A percentile compares a stretch with the other conserved stretches of the same genome.
Evolutionary conservation across 2,113 vertebrate genomes (phyloP).

Genomic region (Pycnonotus jocosus): DNA sequence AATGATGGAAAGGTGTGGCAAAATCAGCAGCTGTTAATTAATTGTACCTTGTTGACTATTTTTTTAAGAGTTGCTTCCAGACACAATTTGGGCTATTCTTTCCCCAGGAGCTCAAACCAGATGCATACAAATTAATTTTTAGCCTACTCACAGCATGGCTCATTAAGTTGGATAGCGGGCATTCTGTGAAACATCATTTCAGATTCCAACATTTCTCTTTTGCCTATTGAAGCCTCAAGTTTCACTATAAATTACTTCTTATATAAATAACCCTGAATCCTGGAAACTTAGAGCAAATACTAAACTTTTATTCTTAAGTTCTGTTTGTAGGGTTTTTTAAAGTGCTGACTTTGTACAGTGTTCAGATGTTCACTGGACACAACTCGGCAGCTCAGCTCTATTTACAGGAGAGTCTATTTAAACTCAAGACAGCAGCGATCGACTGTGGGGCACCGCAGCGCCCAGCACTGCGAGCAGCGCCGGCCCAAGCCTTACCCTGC

Average conservation of each 20-base stretch:
- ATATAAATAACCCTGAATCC: neutral
- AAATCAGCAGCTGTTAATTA: neutral
- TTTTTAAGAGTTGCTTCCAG: neutral
- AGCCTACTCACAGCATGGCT: neutral
- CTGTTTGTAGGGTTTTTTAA: neutral
- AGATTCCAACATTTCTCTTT: neutral
- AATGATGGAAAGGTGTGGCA: neutral
- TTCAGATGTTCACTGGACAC: neutral
- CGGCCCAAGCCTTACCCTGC: accelerated
- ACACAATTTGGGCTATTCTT: neutral
- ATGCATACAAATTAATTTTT: neutral
- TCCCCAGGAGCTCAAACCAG: neutral
- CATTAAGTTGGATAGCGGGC: accelerated
- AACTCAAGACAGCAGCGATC: neutral
- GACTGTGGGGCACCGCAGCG: accelerated
- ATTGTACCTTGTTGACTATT: neutral
- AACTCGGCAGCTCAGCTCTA: neutral
- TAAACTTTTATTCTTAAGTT: neutral
- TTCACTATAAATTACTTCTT: neutral
- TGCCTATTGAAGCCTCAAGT: neutral
- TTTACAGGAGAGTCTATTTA: neutral
- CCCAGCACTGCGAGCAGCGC: neutral
- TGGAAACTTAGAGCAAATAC: neutral
- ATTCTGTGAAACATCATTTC: neutral
- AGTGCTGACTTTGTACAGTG: neutral